Evolutionary conservation across 2,888 invertebrate genomes (phyloP).

Genomic region (Aphodius sticticus): DNA sequence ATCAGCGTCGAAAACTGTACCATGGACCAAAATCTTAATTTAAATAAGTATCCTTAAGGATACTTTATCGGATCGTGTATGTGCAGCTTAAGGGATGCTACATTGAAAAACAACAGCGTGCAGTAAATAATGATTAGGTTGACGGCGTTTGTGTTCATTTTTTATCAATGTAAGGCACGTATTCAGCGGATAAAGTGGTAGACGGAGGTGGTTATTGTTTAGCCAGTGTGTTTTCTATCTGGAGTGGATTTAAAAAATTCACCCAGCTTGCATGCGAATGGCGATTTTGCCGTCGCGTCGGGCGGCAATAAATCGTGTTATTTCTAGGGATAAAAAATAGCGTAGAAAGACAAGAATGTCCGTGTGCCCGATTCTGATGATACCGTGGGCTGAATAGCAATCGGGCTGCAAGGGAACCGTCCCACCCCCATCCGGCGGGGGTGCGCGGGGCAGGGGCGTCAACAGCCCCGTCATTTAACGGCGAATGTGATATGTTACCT

Average conservation of each 20-base stretch:
- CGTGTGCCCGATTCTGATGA: constrained; percentile 57
- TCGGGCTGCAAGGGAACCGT: constrained; percentile 43
- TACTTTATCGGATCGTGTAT: background rate
- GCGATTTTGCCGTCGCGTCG: constrained; percentile 44
- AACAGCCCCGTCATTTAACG: constrained; percentile 47
- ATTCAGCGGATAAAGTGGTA: constrained; percentile 4
- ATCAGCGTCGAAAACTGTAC: too few species aligned
- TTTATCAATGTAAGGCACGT: background rate
- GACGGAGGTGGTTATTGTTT: constrained; percentile 17
- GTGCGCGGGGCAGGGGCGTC: constrained; percentile 21
- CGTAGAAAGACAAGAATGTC: constrained; percentile 60
- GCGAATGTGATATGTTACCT: constrained; percentile 51
- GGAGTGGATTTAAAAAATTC: constrained; percentile 35
- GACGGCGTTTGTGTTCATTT: background rate
- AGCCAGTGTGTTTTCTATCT: constrained; percentile 19
- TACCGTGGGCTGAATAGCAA: constrained; percentile 58
- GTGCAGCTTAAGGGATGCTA: background rate
- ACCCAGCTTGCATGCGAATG: constrained; percentile 34
- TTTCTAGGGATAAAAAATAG: constrained; percentile 56
- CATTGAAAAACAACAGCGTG: background rate
- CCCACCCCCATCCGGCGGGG: background rate
- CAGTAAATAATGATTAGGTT: background rate
- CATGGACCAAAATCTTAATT: too few species aligned
- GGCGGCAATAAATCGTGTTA: constrained; percentile 58
- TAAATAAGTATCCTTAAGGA: too few species aligned